Evolutionary conservation across 2,113 vertebrate species (phyloP).

Genomic region (Oostethus manadensis): DNA sequence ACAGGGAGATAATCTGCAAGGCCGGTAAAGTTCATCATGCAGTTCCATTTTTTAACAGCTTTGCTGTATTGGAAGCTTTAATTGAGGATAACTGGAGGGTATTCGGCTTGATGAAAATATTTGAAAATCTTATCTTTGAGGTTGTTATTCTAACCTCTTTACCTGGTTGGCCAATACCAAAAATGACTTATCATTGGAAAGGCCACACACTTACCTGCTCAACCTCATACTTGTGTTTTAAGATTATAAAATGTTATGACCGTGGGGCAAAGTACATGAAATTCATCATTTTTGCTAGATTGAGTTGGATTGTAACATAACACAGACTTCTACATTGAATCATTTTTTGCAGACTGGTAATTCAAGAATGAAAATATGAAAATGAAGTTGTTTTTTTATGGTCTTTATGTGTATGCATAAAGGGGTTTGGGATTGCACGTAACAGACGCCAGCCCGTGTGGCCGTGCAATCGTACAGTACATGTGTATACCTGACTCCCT

Average conservation of each 20-base stretch:
- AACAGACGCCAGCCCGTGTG: too few species aligned
- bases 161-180: constrained; percentile 41
- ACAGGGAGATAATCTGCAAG: constrained; percentile 22
- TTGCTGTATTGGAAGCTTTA: constrained; percentile 35
- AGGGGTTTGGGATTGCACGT: too few species aligned
- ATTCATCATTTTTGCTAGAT: too few species aligned
- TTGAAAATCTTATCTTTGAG: constrained; percentile 46
- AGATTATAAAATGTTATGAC: constrained; percentile 33
- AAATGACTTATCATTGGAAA: constrained; percentile 50
- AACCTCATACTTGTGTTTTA: constrained; percentile 30
- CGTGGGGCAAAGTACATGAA: constrained; percentile 10
- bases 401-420: too few species aligned
- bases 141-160: constrained; percentile 45
- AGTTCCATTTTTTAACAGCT: constrained; percentile 18
- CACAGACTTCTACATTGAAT: too few species aligned
- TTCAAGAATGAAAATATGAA: too few species aligned
- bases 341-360: too few species aligned
- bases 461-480: too few species aligned
- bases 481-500: too few species aligned
- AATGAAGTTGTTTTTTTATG: too few species aligned
- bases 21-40: constrained; percentile 38
- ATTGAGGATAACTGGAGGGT: constrained; percentile 45
- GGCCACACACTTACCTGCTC: constrained; percentile 33
- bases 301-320: too few species aligned
- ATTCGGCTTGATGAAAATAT: constrained; percentile 40